Percentiles rank a stretch among this genome's conserved stretches.
phyloP scores from a whole-genome alignment of 2,797 vertebrate genomes.

The Naso thynnoides region DNA sequence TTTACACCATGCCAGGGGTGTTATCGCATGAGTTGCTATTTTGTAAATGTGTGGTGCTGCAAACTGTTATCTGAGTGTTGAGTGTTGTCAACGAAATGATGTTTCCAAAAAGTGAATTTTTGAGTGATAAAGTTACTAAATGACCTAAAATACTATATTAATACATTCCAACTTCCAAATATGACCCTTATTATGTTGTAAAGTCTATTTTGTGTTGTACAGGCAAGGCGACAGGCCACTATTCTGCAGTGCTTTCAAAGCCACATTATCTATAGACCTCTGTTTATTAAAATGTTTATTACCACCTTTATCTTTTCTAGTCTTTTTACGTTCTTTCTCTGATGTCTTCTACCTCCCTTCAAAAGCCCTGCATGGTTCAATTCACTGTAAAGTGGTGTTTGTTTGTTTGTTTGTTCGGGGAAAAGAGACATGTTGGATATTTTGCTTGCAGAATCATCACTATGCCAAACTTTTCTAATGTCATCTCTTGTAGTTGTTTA shows the following conservation, averaged over 20 bases:
- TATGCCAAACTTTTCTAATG: conserved; percentile 44
- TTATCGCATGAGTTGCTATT: conserved; percentile 82
- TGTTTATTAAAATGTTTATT: conserved; percentile 22
- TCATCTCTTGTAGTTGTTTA: conserved; percentile 20
- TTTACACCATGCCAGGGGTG: conserved; percentile 57
- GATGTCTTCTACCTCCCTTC: conserved; percentile 46
- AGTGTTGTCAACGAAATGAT: conserved; percentile 74
- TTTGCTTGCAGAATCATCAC: conserved; percentile 43
- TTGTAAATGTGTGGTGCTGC: conserved; percentile 83
- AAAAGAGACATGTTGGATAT: conserved; percentile 32
- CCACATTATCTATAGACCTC: conserved; percentile 34
- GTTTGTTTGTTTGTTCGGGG: conserved; percentile 50
- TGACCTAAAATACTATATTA: conserved; percentile 55
- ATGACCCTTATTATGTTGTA: conserved; percentile 52
- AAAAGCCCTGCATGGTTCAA: conserved; percentile 66
- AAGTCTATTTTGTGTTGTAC: conserved; percentile 68
- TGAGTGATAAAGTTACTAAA: conserved; percentile 58
- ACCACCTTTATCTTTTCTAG: conserved; percentile 20
- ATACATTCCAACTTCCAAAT: conserved; percentile 72
- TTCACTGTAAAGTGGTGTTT: conserved; percentile 54
- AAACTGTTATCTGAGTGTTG: conserved; percentile 77
- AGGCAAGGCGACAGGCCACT: conserved; percentile 54
- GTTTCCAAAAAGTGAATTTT: conserved; percentile 66
- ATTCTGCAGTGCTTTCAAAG: conserved; percentile 60
- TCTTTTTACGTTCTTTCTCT: conserved; percentile 20